These are phyloP conservation scores for Horisme vitalbata DNA, from an alignment of 2,888 invertebrate genomes.

Conservation along the genomic window DNA sequence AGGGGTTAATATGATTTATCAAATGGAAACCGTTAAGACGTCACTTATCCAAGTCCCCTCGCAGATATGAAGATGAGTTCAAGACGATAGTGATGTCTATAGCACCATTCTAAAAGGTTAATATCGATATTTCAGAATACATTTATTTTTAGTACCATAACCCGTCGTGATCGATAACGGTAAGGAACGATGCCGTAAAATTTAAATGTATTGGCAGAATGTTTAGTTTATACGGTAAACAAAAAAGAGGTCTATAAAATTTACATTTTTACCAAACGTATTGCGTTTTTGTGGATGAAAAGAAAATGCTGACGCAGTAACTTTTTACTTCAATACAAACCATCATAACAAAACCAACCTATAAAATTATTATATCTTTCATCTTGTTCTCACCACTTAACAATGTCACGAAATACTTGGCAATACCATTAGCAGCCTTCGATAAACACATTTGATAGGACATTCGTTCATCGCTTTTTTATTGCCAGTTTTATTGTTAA, in stretches of 20 bases:
- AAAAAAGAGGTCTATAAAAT: constrained; percentile 9
- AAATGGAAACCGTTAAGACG: constrained; percentile 34
- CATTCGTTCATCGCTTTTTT: constrained; percentile 28
- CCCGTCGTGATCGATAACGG: constrained; percentile 22
- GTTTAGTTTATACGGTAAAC: constrained; percentile 16
- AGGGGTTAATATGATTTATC: constrained; percentile 34
- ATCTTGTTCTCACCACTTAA: constrained; percentile 12
- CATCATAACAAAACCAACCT: constrained; percentile 6
- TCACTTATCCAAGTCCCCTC: constrained; percentile 28
- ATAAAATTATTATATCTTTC: constrained; percentile 14
- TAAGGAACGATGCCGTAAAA: constrained; percentile 16
- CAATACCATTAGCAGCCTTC: constrained; percentile 26
- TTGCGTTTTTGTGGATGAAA: neutral
- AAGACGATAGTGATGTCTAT: constrained; percentile 18
- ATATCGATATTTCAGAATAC: constrained; percentile 24
- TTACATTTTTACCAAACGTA: constrained; percentile 13
- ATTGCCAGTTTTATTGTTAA: constrained; percentile 33
- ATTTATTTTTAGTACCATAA: constrained; percentile 22
- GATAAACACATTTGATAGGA: constrained; percentile 28
- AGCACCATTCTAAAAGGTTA: constrained; percentile 7
- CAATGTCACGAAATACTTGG: constrained; percentile 23
- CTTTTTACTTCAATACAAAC: constrained; percentile 9
- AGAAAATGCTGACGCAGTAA: constrained; percentile 3
- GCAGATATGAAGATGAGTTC: constrained; percentile 36
- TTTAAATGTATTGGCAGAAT: constrained; percentile 20